A percentile compares a stretch with the other conserved stretches of the same genome.
Evolutionary conservation across 1,140 invertebrate genomes (phyloP).

Genomic region (Linepithema humile): DNA sequence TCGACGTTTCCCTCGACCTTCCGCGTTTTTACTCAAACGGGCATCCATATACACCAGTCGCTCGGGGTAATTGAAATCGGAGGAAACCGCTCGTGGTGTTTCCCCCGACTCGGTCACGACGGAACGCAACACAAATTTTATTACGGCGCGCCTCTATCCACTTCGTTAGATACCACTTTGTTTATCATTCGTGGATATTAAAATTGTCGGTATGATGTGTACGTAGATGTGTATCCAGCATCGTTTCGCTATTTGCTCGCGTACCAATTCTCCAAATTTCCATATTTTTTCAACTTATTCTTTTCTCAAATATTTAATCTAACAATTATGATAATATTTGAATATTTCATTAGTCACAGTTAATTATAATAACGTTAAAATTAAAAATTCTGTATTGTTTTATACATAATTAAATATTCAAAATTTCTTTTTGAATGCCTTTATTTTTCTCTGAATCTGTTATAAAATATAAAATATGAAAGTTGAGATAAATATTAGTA

Average conservation of each 20-base stretch:
- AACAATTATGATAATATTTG: background rate
- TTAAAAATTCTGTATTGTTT: background rate
- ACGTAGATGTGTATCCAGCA: slow-evolving; percentile 26
- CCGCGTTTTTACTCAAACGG: slow-evolving; percentile 51
- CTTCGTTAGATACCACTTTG: slow-evolving; percentile 79
- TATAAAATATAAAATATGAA: background rate
- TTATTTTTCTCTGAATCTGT: background rate
- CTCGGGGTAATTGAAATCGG: slow-evolving; percentile 74
- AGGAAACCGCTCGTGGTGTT: slow-evolving; percentile 74
- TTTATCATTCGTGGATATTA: slow-evolving; percentile 79
- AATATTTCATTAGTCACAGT: background rate
- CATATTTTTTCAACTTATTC: slow-evolving; percentile 13
- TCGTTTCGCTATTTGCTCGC: slow-evolving; percentile 16
- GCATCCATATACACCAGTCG: slow-evolving; percentile 52
- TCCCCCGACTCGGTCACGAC: slow-evolving; percentile 62
- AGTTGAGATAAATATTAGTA: background rate
- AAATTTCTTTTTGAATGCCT: background rate
- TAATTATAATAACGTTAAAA: background rate
- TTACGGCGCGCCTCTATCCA: slow-evolving; percentile 75
- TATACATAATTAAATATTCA: background rate
- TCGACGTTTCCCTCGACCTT: slow-evolving; percentile 53
- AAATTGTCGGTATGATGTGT: slow-evolving; percentile 65
- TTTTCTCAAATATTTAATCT: slow-evolving; percentile 25
- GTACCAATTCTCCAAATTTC: background rate
- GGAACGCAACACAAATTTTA: slow-evolving; percentile 75